A percentile compares a stretch with the other conserved stretches of the same genome.
These are phyloP conservation scores for Caenorhabditis panamensis DNA, from an alignment of 2,888 invertebrate genomes.

Conservation along the genomic window DNA sequence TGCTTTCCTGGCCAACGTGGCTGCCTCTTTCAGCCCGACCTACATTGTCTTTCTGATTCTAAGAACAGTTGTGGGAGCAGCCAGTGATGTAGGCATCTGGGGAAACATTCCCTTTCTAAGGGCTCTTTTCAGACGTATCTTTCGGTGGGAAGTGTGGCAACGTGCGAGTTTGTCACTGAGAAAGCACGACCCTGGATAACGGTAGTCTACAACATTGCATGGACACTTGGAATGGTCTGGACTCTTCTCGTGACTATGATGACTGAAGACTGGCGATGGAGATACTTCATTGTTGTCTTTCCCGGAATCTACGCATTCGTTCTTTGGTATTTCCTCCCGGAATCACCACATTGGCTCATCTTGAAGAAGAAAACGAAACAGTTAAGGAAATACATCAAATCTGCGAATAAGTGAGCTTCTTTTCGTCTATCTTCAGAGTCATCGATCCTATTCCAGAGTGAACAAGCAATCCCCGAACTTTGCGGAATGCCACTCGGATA, in stretches of 20 bases:
- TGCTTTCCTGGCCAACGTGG: slow-evolving; percentile 45
- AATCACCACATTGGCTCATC: slow-evolving; percentile 61
- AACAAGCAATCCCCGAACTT: slow-evolving; percentile 53
- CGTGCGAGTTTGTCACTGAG: slow-evolving; percentile 59
- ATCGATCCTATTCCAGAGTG: slow-evolving; percentile 8
- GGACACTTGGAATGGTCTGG: slow-evolving; percentile 61
- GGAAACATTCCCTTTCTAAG: too few species aligned
- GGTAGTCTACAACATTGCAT: slow-evolving; percentile 62
- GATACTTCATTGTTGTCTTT: slow-evolving; percentile 35
- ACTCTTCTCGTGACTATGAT: slow-evolving; percentile 41
- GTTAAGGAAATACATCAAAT: slow-evolving; percentile 56
- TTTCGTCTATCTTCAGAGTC: too few species aligned
- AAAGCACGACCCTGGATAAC: slow-evolving; percentile 58
- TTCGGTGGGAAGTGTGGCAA: slow-evolving; percentile 51
- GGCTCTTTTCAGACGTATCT: slow-evolving; percentile 61
- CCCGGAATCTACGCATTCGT: slow-evolving; percentile 51
- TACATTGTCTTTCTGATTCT: slow-evolving; percentile 42
- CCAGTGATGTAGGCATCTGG: slow-evolving; percentile 50
- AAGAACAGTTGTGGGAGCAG: slow-evolving; percentile 47
- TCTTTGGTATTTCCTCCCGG: slow-evolving; percentile 42
- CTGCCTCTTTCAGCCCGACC: slow-evolving; percentile 52
- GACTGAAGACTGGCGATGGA: slow-evolving; percentile 58
- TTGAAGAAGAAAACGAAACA: slow-evolving; percentile 44
- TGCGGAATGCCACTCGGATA: slow-evolving; percentile 35
- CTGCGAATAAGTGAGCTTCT: slow-evolving; percentile 33